Base-by-base conservation (phyloP, 2,113 vertebrate species). In the Pseudorectes ferrugineus region DNA sequence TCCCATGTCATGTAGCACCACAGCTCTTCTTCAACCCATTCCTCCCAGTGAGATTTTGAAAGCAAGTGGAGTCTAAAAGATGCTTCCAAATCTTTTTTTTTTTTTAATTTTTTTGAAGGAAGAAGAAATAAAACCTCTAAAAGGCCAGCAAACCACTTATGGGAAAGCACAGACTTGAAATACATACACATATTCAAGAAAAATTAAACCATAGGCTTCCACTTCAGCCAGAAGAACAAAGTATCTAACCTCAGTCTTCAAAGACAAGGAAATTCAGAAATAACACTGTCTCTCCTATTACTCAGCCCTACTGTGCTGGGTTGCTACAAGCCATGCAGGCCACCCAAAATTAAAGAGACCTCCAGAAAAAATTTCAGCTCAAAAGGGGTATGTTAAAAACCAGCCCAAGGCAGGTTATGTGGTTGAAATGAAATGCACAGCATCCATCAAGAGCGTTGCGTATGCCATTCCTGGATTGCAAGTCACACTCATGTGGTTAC, bases 341-440 rank as follows among this genome's bases (percentile, higher is more conserved):
- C 96, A 97, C 84, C 62, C 96, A 96, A 92, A 94, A 65, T 84
- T 91, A 90, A 57, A 92, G 71, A 94, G 67, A 90, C 24, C 59
- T 79, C 73, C 76, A 76, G 71, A 95, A 95, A 94, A 93, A 88
- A 72, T 2, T 73, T 85, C 87, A 95, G 8, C 78, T 76, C 84
- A 35, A 88, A 94, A 91, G 29, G 51, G 33, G 12, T 82, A 86
- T 43, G 48, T 85, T 85, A 84, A 89, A 96, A 94, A 81, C 49
- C 67, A 95, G 85, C 72, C 93, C 75, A 59, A 71, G 93, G 92
- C 94, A 97, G 95, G 95, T 95, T 89, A 71, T 71, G 81, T 62
- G 91, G 95, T 72, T 92, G 84, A 88, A 94, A 84, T 33, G 29
- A 90, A 96, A 95, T 48, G 82, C 49, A 55, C 15, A 89, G 79